Conservation (phyloP, 2,888 invertebrate species). For the Ochropleura leucogaster region DNA sequence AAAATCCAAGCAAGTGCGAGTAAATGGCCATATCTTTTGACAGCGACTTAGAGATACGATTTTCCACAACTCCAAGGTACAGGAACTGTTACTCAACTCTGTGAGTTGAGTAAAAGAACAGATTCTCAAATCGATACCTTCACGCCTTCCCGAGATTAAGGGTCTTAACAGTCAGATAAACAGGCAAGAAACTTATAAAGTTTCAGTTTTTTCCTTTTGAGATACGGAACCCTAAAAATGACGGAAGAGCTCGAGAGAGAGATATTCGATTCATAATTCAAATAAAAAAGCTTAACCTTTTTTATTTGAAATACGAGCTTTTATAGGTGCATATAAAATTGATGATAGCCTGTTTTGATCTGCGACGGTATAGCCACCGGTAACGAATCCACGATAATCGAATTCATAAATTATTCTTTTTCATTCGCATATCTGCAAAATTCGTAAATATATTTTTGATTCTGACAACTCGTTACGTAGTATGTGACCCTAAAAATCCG, state of each 20-base stretch:
- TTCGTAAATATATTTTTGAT: slow-evolving; percentile 5
- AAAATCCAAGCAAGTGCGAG: neutral
- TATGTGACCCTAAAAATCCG: neutral
- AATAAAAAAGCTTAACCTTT: neutral
- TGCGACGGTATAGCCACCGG: neutral
- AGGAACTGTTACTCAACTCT: no score
- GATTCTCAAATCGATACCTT: no score
- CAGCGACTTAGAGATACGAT: no score
- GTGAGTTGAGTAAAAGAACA: no score
- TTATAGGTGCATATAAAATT: slow-evolving; percentile 9
- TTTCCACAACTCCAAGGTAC: no score
- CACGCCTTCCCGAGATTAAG: no score
- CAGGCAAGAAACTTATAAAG: no score
- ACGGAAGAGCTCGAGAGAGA: neutral
- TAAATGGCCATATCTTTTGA: no score
- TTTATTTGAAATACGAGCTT: neutral
- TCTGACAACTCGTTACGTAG: neutral
- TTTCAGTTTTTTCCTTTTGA: no score
- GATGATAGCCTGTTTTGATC: slow-evolving; percentile 17
- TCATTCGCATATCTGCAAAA: neutral
- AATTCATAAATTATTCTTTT: slow-evolving; percentile 43
- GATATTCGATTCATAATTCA: neutral
- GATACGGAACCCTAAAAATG: neutral
- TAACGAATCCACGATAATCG: slow-evolving; percentile 7
- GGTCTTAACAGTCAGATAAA: no score